Evolutionary conservation across 2,113 vertebrate genomes (phyloP), one percentile per base, ranked within the genome.

Genomic region (Mesembrinibis cayennensis): DNA sequence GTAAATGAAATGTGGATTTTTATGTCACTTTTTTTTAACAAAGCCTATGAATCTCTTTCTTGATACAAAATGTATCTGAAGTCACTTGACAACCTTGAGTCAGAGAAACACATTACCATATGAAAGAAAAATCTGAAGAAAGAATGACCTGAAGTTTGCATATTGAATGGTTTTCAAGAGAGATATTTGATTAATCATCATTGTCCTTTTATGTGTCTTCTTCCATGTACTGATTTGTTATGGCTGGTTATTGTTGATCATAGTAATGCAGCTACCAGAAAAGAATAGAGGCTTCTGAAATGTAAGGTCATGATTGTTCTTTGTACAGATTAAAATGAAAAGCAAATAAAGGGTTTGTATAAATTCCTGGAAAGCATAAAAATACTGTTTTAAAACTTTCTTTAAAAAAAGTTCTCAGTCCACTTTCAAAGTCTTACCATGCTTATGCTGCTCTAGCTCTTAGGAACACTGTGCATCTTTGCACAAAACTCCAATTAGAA

Each of bases 81-180:
- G 69, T 74, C 9, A 61, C 32, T 92, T 87, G 69, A 71, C 77
- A 96, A 42, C 42, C 26, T 67, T 74, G 65, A 91, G 53, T 93
- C 52, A 93, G 38, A 72, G 65, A 74, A 85, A 79, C 30, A 30
- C 16, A 96, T 89, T 91, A 94, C 7, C 69, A 85, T 82, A 82
- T 69, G 78, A 96, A 90, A 87, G 9, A 94, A 71, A 94, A 84
- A 52, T 74, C 16, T 91, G 73, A 79, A 93, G 81, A 83, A 87
- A 14, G 38, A 58, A 91, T 76, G 61, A 79, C 74, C 62, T 82
- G 14, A 72, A 71, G 29, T 78, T 44, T 89, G 20, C 56, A 63
- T 62, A 82, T 40, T 59, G 38, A 89, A 82, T 40, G 11, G 16
- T 71, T 83, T 94, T 85, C 47, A 47, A 74, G 56, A 76, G 21